These are phyloP conservation scores for Anguilla pacifica DNA, from an alignment of 2,797 vertebrate genomes.

Conservation along the genomic window DNA sequence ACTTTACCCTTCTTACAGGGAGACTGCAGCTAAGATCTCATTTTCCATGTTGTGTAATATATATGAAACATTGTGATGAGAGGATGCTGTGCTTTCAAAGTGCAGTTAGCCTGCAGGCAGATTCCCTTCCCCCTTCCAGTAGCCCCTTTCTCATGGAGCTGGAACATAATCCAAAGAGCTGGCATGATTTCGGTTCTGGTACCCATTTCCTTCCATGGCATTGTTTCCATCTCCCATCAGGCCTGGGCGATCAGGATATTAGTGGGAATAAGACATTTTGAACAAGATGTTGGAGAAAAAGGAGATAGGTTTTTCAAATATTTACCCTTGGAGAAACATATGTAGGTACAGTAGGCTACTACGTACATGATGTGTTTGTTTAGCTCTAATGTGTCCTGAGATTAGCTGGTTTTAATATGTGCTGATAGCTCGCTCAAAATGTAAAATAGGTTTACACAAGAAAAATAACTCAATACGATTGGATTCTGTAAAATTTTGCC, in stretches of 20 bases:
- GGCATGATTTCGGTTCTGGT: background rate
- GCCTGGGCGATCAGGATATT: background rate
- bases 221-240: background rate
- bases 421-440: background rate
- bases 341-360: background rate
- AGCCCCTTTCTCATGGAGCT: background rate
- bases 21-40: background rate
- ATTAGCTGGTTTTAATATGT: background rate
- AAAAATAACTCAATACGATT: background rate
- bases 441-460: background rate
- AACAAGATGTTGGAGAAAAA: background rate
- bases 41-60: background rate
- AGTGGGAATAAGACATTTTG: background rate
- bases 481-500: background rate
- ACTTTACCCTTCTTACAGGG: background rate
- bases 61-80: constrained; percentile 13
- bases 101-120: background rate
- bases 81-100: background rate
- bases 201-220: background rate
- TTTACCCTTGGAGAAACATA: background rate
- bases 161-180: background rate
- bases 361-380: background rate
- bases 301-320: background rate
- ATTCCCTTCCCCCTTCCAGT: background rate
- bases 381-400: background rate